Conservation (phyloP, 2,888 invertebrate genomes). For the Erebia epiphron region DNA sequence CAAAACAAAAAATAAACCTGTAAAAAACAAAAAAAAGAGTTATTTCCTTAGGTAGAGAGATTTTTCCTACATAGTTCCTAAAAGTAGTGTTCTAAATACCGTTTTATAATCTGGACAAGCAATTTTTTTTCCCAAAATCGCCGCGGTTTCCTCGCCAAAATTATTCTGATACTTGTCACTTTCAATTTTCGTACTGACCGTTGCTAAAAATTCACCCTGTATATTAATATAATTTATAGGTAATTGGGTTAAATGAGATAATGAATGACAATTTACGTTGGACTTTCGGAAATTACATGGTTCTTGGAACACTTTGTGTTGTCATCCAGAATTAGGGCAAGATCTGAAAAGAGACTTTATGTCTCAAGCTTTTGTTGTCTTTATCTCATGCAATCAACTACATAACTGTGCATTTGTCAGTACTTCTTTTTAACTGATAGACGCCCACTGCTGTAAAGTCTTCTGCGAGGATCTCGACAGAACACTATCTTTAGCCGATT, state of each 20-base stretch:
- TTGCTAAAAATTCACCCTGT: background rate
- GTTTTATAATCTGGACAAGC: background rate
- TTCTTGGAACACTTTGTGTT: conserved; percentile 7
- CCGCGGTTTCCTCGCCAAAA: background rate
- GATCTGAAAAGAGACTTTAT: background rate
- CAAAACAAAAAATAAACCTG: too few relatives aligned
- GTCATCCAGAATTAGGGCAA: conserved; percentile 13
- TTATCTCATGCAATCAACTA: background rate
- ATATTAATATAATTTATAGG: conserved; percentile 51
- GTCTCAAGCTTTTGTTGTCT: background rate
- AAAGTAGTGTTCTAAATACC: background rate
- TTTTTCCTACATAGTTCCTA: too few relatives aligned
- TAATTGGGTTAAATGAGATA: conserved; percentile 63
- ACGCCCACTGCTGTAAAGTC: too few relatives aligned
- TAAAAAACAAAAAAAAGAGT: too few relatives aligned
- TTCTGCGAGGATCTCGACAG: too few relatives aligned
- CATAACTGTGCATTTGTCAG: too few relatives aligned
- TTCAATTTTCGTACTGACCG: background rate
- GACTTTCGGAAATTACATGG: conserved; percentile 17
- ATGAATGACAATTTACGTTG: conserved; percentile 17
- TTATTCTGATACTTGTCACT: background rate
- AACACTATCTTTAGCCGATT: too few relatives aligned
- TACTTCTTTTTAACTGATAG: too few relatives aligned
- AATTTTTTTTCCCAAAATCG: background rate
- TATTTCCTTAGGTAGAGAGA: too few relatives aligned